Percentiles rank a stretch among this genome's conserved stretches.
phyloP scores from a whole-genome alignment of 2,113 vertebrate species.

The Microtus montanus region DNA sequence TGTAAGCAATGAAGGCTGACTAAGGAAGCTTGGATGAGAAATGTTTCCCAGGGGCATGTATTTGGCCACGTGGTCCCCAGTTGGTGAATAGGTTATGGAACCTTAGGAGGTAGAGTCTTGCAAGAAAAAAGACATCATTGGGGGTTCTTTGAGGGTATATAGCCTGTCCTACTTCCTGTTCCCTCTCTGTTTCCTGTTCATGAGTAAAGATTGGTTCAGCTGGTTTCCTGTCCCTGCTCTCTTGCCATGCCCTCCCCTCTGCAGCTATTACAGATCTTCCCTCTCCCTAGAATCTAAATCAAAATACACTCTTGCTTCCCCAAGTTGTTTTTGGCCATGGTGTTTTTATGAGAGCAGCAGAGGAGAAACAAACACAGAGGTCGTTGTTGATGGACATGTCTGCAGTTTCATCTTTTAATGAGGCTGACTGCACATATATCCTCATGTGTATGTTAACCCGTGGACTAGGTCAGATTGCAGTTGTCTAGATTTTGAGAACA shows the following conservation, averaged over 20 bases:
- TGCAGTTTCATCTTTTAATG: not conserved
- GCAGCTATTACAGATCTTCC: not conserved
- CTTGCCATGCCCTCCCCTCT: not conserved
- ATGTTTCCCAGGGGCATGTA: not conserved
- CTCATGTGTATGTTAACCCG: no score
- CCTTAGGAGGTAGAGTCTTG: not conserved
- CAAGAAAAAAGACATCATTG: not conserved
- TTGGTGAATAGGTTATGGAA: not conserved
- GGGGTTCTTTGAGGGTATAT: no score
- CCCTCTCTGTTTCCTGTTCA: not conserved
- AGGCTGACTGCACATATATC: no score
- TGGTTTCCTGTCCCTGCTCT: no score
- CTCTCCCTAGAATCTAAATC: not conserved
- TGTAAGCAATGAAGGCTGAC: not conserved
- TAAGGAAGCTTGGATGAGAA: not conserved
- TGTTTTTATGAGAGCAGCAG: not conserved
- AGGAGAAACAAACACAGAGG: not conserved
- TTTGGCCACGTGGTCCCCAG: no score
- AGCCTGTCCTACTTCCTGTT: not conserved
- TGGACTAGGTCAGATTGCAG: not conserved
- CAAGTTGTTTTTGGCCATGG: not conserved
- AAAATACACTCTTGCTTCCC: not conserved
- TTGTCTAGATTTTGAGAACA: not conserved
- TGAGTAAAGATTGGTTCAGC: not conserved
- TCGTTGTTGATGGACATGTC: not conserved